phyloP scores from a whole-genome alignment of 2,888 invertebrate species.

The Lithodes maja region DNA sequence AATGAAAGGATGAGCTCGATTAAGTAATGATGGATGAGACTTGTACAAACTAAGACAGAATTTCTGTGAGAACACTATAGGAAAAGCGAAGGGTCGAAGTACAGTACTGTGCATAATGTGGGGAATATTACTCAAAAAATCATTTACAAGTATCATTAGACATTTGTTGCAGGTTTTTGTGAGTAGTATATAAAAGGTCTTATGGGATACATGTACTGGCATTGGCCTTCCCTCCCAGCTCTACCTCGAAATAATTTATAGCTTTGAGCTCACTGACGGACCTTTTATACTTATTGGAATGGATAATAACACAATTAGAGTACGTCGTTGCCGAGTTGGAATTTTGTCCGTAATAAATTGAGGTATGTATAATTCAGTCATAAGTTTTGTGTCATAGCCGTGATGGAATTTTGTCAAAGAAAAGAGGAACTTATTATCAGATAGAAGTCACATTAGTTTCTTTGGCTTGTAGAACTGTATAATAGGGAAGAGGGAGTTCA shows the following conservation, averaged over 20 bases:
- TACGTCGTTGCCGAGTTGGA: neutral
- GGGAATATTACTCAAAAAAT: slow-evolving; percentile 49
- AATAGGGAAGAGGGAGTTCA: neutral
- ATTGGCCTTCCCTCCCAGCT: slow-evolving; percentile 33
- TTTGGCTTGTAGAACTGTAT: neutral
- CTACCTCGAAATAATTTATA: slow-evolving; percentile 25
- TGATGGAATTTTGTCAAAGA: neutral
- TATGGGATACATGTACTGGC: slow-evolving; percentile 55
- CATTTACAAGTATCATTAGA: slow-evolving; percentile 45
- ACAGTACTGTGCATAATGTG: slow-evolving; percentile 51
- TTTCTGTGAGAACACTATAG: neutral
- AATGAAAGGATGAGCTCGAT: neutral
- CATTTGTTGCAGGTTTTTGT: slow-evolving; percentile 34
- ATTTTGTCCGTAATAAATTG: slow-evolving; percentile 17
- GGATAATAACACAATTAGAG: slow-evolving; percentile 13
- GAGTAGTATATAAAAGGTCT: slow-evolving; percentile 60
- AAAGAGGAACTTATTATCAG: neutral
- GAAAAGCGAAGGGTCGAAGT: neutral
- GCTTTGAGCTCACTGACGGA: slow-evolving; percentile 37
- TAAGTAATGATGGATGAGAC: slow-evolving; percentile 7
- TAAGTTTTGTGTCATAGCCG: neutral
- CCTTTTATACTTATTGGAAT: slow-evolving; percentile 20
- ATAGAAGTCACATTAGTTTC: neutral
- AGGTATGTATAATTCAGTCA: neutral
- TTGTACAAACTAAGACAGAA: slow-evolving; percentile 2